Conservation (phyloP, 2,888 invertebrate genomes). For the Ecliptopera silaceata region DNA sequence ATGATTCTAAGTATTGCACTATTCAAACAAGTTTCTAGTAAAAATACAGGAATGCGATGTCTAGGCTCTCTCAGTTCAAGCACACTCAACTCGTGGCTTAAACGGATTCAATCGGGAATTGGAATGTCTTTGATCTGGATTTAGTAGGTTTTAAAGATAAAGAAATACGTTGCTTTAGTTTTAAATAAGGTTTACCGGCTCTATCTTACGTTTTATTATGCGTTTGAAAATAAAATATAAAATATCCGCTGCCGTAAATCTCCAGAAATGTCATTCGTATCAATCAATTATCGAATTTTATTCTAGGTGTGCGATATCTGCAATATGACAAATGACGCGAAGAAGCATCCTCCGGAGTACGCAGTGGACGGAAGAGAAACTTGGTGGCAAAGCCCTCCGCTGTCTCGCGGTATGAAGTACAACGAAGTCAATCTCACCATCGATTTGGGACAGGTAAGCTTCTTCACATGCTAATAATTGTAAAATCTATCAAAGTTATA, state of each 20-base stretch:
- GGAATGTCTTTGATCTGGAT: neutral
- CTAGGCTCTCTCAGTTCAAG: neutral
- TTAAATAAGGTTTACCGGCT: too few species aligned
- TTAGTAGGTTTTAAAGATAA: neutral
- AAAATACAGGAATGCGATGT: neutral
- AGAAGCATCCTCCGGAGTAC: slow-evolving; percentile 93
- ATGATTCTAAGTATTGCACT: neutral
- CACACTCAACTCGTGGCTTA: neutral
- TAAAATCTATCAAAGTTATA: too few species aligned
- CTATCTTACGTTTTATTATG: too few species aligned
- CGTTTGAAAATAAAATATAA: too few species aligned
- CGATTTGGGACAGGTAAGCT: slow-evolving; percentile 95
- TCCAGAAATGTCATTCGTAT: neutral
- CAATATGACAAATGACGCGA: slow-evolving; percentile 88
- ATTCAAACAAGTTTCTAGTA: neutral
- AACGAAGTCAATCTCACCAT: slow-evolving; percentile 99
- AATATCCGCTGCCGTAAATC: too few species aligned
- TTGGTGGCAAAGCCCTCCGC: slow-evolving; percentile 99
- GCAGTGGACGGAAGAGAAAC: slow-evolving; percentile 98
- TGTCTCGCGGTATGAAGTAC: slow-evolving; percentile 98
- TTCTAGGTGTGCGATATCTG: slow-evolving; percentile 96
- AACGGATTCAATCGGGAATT: neutral
- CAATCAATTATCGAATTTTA: neutral
- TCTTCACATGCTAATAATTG: neutral
- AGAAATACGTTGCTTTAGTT: too few species aligned